These are phyloP conservation scores for Theocolax elegans DNA, from an alignment of 1,140 invertebrate genomes.

Conservation along the genomic window DNA sequence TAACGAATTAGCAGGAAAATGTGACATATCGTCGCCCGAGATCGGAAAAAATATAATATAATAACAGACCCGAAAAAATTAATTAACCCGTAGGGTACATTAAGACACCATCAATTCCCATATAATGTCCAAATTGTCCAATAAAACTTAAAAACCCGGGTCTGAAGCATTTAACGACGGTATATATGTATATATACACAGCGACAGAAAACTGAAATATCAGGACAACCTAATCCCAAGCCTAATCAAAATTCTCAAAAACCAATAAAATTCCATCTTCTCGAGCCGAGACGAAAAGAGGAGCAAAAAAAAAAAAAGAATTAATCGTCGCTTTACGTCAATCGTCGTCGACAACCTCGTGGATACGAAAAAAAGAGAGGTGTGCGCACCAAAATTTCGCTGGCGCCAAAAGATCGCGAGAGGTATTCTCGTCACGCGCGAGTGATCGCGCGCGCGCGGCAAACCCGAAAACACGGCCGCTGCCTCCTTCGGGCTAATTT, in stretches of 20 bases:
- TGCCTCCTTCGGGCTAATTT: conserved; percentile 32
- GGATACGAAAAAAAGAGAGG: not conserved
- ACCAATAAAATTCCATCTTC: conserved; percentile 40
- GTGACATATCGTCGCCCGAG: too few relatives aligned
- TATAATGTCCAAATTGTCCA: too few relatives aligned
- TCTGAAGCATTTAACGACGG: too few relatives aligned
- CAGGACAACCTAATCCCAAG: not conserved
- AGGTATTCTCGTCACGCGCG: conserved; percentile 36
- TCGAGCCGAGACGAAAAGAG: not conserved
- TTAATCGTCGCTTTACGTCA: conserved; percentile 36
- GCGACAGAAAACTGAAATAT: not conserved
- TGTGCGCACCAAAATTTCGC: conserved; percentile 10
- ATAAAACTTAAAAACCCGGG: too few relatives aligned
- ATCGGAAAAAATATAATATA: too few relatives aligned
- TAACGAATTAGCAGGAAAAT: too few relatives aligned
- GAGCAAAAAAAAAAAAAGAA: conserved; percentile 25
- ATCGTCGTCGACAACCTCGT: conserved; percentile 2
- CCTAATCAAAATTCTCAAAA: conserved; percentile 33
- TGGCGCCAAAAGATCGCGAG: conserved; percentile 42
- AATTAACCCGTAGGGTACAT: too few relatives aligned
- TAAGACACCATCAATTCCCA: too few relatives aligned
- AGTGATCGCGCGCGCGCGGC: not conserved
- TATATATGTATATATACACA: too few relatives aligned
- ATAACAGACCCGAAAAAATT: too few relatives aligned
- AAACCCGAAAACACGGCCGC: not conserved